Conservation (phyloP, 2,113 vertebrate species). For the Elgaria multicarinata region DNA sequence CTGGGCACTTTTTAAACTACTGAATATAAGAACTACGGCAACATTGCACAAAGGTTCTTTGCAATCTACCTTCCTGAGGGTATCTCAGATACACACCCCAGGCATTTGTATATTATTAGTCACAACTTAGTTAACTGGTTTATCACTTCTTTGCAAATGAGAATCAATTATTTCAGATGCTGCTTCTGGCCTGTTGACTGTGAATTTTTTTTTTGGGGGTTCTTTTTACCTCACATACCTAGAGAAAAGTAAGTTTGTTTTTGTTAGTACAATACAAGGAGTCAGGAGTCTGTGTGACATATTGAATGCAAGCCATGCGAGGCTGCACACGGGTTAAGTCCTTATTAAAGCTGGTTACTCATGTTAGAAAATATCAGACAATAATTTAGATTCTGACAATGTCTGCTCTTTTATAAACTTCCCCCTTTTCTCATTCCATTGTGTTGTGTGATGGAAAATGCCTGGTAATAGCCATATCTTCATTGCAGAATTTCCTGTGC, state of each 20-base stretch:
- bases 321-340: background rate
- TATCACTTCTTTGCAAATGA: constrained; percentile 26
- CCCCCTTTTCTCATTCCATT: constrained; percentile 40
- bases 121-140: background rate
- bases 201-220: constrained; percentile 24
- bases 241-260: constrained; percentile 60
- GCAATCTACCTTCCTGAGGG: constrained; percentile 16
- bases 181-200: constrained; percentile 49
- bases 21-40: constrained; percentile 12
- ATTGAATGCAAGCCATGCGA: constrained; percentile 71
- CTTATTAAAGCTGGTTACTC: constrained; percentile 59
- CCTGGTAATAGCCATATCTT: constrained; percentile 4
- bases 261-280: constrained; percentile 63
- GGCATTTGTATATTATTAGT: constrained; percentile 37
- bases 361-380: constrained; percentile 57
- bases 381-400: constrained; percentile 60
- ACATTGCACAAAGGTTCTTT: constrained; percentile 46
- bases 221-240: constrained; percentile 46
- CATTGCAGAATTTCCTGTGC: constrained; percentile 12
- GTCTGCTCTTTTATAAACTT: constrained; percentile 55
- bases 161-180: constrained; percentile 29
- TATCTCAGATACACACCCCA: constrained; percentile 28
- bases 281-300: constrained; percentile 69
- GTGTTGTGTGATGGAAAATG: constrained; percentile 59
- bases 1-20: constrained; percentile 38